Conservation (phyloP, 2,113 vertebrate species). For the Macquaria ambigua region DNA sequence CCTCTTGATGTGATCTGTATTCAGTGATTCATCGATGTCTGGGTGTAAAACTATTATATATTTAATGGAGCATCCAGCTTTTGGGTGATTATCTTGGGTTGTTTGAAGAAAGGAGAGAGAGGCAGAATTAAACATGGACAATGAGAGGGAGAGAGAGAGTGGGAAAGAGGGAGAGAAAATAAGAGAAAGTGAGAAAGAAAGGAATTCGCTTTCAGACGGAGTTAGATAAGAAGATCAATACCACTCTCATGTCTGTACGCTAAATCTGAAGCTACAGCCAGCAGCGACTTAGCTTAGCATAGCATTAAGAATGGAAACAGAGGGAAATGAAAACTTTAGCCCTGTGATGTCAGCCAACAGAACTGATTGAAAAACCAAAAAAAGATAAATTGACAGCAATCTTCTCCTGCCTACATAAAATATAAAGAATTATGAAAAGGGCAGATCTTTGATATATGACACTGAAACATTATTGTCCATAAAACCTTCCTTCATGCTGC, state of each 20-base stretch:
- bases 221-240: too few species aligned
- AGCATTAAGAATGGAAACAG: background rate
- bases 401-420: background rate
- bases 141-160: background rate
- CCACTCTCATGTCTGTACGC: too few species aligned
- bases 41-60: conserved; percentile 33
- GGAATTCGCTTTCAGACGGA: background rate
- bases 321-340: background rate
- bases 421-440: conserved; percentile 17
- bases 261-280: background rate
- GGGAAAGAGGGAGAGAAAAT: too few species aligned
- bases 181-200: background rate
- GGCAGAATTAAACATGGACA: conserved; percentile 8
- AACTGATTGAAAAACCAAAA: background rate
- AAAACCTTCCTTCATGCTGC: background rate
- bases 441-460: conserved; percentile 28
- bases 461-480: background rate
- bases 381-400: background rate
- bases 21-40: conserved; percentile 42
- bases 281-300: background rate
- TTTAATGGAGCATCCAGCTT: conserved; percentile 58
- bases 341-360: background rate
- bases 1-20: conserved; percentile 40
- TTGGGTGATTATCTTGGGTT: conserved; percentile 48
- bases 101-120: conserved; percentile 35